Evolutionary conservation across 2,888 invertebrate species (phyloP), one percentile per base, ranked within the genome.

Genomic region (Rhorus exstirpatorius): DNA sequence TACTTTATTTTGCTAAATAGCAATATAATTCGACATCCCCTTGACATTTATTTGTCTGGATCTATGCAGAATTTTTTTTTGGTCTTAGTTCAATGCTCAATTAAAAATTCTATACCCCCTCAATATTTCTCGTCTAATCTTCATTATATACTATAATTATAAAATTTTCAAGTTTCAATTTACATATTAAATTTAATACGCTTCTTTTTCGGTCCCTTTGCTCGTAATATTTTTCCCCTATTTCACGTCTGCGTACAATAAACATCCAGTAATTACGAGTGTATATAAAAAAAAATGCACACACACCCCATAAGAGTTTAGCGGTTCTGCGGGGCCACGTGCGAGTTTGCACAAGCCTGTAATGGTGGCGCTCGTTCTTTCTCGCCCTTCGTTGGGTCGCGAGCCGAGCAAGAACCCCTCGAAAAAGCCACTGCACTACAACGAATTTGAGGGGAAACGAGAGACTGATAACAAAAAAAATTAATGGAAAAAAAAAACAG

Each of bases 311-410:
- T n/a, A 19, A 38, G 21, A 55, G 35, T 19, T 60, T 7, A 53
- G 35, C n/a, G 17, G 51, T 17, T 38, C 26, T 38, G 21, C 41
- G 7, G 65, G 19, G 46, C 63, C 63, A 61, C 70, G 44, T 63
- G 53, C 61, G 78, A 78, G 53, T 46, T 63, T 35, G 70, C 53
- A 70, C 61, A 51, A 63, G 71, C 35, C 55, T 24, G 24, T 49
- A 1, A 24, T 61, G 49, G 21, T n/a, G n/a, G n/a, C n/a, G n/a
- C n/a, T n/a, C 17, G n/a, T 8, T 8, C 10, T 58, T 60, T 60
- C 24, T 26, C 35, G 35, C 78, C 53, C 44, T 26, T 46, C n/a
- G 26, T 21, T 31, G 70, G 19, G n/a, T 41, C 60, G 53, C 58
- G n/a, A 35, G 68, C 61, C 44, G n/a, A 31, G 19, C 31, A 19